These are phyloP conservation scores for Etheostoma nigrum DNA, from an alignment of 2,797 vertebrate species.

Conservation along the genomic window DNA sequence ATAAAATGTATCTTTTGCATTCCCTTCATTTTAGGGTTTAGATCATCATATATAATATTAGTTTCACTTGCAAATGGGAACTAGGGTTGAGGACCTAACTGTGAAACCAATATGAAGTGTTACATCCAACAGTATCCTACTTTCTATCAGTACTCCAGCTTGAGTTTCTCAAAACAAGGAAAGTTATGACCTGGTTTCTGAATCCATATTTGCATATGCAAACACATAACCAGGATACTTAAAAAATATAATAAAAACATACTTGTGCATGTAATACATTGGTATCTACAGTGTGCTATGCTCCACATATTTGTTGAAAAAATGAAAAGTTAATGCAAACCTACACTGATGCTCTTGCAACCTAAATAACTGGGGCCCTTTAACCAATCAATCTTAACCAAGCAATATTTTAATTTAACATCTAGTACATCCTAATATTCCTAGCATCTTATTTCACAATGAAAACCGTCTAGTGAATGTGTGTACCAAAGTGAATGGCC, in stretches of 20 bases:
- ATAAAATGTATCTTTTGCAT: conserved; percentile 8
- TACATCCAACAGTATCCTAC: not conserved
- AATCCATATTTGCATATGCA: not conserved
- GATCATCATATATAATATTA: not conserved
- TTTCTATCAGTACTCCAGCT: not conserved
- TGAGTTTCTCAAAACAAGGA: not conserved
- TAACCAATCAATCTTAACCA: not conserved
- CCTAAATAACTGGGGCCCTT: not conserved
- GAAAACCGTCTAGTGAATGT: conserved; percentile 13
- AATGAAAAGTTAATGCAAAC: not conserved
- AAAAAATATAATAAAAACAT: not conserved
- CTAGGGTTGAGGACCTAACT: not conserved
- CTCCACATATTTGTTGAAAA: not conserved
- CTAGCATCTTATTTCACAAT: conserved; percentile 11
- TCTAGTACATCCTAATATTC: conserved; percentile 1
- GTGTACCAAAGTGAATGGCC: conserved; percentile 49
- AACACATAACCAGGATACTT: not conserved
- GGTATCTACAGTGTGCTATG: not conserved
- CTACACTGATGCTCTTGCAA: not conserved
- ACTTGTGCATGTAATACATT: not conserved
- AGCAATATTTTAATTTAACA: not conserved
- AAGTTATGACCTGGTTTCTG: not conserved
- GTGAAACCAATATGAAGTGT: not conserved
- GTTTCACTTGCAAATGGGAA: not conserved
- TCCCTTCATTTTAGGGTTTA: conserved; percentile 6